Conservation (phyloP, 2,888 invertebrate species). For the Coecobrya sp. region DNA sequence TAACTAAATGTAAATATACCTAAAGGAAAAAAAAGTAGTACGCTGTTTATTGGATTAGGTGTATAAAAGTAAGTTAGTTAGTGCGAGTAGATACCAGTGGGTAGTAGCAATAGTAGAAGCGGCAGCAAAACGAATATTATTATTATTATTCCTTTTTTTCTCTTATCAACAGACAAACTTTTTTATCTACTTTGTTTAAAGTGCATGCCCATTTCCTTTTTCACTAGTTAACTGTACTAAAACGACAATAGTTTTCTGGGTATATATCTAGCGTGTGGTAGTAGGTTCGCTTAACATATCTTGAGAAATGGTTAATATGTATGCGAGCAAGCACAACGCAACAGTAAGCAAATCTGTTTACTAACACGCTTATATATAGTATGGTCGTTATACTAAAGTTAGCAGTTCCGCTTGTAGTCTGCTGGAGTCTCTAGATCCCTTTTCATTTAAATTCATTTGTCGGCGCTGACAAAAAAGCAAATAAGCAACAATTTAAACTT, state of each 20-base stretch:
- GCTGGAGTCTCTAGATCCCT: conserved; percentile 10
- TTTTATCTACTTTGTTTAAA: conserved; percentile 53
- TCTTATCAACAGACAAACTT: conserved; percentile 50
- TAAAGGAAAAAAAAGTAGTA: conserved; percentile 5
- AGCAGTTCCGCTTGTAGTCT: too few relatives aligned
- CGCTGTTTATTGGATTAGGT: conserved; percentile 35
- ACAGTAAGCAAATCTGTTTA: conserved; percentile 46
- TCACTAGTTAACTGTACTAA: conserved; percentile 34
- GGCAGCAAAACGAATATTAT: conserved; percentile 42
- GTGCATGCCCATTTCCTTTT: conserved; percentile 42
- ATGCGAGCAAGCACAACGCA: not conserved
- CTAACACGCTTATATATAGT: not conserved
- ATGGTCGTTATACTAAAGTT: too few relatives aligned
- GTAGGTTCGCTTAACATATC: conserved; percentile 7
- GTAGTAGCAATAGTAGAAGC: not conserved
- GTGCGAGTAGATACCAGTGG: not conserved
- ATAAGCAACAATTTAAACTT: conserved; percentile 53
- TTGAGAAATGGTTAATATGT: conserved; percentile 20
- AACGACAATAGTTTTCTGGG: conserved; percentile 15
- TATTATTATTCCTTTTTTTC: conserved; percentile 38
- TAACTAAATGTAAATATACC: conserved; percentile 54
- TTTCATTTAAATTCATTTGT: conserved; percentile 54
- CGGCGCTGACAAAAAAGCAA: conserved; percentile 41
- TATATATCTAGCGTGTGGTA: not conserved
- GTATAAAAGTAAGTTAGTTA: not conserved